Percentiles rank a stretch among this genome's conserved stretches.
Evolutionary conservation across 2,113 vertebrate genomes (phyloP).

Genomic region (Salvator merianae): DNA sequence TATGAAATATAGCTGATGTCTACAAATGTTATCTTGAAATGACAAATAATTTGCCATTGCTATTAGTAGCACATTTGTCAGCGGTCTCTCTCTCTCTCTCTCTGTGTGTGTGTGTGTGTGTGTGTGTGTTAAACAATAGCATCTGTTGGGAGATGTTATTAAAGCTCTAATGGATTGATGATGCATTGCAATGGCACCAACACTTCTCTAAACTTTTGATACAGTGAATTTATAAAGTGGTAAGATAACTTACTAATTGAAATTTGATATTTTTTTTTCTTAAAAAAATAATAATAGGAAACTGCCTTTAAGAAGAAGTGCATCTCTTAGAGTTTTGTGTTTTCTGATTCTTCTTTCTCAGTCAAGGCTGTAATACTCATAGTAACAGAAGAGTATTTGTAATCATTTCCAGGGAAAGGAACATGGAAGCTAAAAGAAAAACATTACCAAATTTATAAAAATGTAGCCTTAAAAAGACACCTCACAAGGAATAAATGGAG

Average conservation of each 20-base stretch:
- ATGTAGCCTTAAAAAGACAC: neutral
- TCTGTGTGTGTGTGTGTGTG: constrained; percentile 39
- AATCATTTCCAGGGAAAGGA: neutral
- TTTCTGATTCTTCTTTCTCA: too few species aligned
- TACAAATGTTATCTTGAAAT: constrained; percentile 58
- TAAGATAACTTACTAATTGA: constrained; percentile 41
- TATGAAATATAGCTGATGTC: constrained; percentile 62
- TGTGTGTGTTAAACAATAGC: constrained; percentile 46
- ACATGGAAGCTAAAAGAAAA: neutral
- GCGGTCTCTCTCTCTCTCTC: too few species aligned
- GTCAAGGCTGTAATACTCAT: too few species aligned
- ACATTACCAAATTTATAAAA: neutral
- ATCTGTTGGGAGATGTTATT: constrained; percentile 55
- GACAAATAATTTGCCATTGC: constrained; percentile 63
- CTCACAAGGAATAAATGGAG: neutral
- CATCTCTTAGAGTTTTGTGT: too few species aligned
- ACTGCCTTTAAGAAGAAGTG: neutral
- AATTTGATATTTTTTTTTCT: constrained; percentile 15
- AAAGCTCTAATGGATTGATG: constrained; percentile 41
- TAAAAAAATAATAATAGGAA: neutral
- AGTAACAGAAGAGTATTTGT: neutral
- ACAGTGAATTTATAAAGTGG: constrained; percentile 34
- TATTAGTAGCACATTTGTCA: constrained; percentile 60
- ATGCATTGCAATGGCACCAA: constrained; percentile 43
- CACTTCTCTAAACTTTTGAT: constrained; percentile 55